A percentile compares a stretch with the other conserved stretches of the same genome.
phyloP scores from a whole-genome alignment of 2,113 vertebrate genomes.

The Centropristis striata region DNA sequence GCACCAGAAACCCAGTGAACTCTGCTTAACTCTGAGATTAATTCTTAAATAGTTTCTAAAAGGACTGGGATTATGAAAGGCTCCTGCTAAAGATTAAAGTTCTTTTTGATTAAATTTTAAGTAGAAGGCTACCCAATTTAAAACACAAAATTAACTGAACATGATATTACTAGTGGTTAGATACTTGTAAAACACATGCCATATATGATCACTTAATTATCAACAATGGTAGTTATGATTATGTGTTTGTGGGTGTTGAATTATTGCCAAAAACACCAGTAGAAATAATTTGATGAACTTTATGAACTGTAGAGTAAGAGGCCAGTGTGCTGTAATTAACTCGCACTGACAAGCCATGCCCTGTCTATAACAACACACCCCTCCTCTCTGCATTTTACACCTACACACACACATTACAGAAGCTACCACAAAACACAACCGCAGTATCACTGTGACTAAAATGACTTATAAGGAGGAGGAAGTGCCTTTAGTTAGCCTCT shows the following conservation, averaged over 20 bases:
- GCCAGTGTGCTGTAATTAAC: constrained; percentile 60
- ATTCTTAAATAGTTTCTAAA: background rate
- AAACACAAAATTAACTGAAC: background rate
- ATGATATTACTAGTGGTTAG: background rate
- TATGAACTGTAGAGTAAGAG: background rate
- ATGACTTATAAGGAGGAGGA: background rate
- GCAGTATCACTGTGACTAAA: background rate
- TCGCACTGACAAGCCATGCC: constrained; percentile 55
- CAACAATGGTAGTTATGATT: too few relatives aligned
- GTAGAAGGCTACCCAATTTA: background rate
- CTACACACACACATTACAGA: constrained; percentile 39
- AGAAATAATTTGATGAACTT: background rate
- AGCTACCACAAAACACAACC: constrained; percentile 8
- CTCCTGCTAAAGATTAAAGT: background rate
- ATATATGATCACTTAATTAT: background rate
- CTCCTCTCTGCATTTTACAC: constrained; percentile 34
- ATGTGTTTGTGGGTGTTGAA: background rate
- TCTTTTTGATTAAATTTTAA: background rate
- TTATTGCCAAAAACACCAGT: background rate
- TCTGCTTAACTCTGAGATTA: background rate
- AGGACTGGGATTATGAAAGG: background rate
- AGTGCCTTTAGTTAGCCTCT: too few relatives aligned
- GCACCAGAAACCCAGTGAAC: background rate
- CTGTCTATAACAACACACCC: constrained; percentile 64
- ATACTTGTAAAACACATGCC: background rate